Evolutionary conservation across 2,888 invertebrate species (phyloP), one percentile per base, ranked within the genome.

Genomic region (Schrankia costaestrigalis): DNA sequence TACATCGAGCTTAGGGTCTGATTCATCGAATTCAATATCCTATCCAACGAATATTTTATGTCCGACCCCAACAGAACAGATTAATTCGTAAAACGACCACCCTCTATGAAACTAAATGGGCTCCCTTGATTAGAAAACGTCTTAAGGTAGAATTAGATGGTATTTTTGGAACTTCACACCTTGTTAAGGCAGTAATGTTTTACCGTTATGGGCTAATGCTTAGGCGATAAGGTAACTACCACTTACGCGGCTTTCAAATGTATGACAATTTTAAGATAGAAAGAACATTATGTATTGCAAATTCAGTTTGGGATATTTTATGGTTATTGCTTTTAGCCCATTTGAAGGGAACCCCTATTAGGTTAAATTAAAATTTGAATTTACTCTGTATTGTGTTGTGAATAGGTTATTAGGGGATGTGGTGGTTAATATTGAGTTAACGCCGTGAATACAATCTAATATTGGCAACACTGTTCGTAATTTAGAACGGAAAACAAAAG

Each of bases 11-110:
- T 15, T 35, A 26, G 37, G 11, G 19, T 19, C 27, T 38, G 40
- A 46, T 51, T 41, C 44, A 38, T 45, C 31, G 38, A 46, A 41
- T 27, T 26, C 31, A 44, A 41, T 44, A 50, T 37, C 33, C 36
- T 10, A 15, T 11, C 22, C 36, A 22, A 23, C 26, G 37, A 54
- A 48, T 62, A 52, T 54, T 56, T 57, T 46, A 57, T 53, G 40
- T 30, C 21, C 13, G 26, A 37, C 46, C 52, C 48, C 28, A 46
- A 41, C 17, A 40, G 43, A 39, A 40, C 33, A 44, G 54, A 59
- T 62, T 62, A 61, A 59, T 59, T 41, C 46, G 25, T 41, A 36
- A 51, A 54, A 51, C 28, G 48, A 40, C 31, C 42, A 13, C 26
- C 40, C 31, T 28, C 39, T 26, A 31, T 46, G 41, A 27, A 42